Base-by-base conservation (phyloP, 2,888 invertebrate species). In the Falcaria lacertinaria region DNA sequence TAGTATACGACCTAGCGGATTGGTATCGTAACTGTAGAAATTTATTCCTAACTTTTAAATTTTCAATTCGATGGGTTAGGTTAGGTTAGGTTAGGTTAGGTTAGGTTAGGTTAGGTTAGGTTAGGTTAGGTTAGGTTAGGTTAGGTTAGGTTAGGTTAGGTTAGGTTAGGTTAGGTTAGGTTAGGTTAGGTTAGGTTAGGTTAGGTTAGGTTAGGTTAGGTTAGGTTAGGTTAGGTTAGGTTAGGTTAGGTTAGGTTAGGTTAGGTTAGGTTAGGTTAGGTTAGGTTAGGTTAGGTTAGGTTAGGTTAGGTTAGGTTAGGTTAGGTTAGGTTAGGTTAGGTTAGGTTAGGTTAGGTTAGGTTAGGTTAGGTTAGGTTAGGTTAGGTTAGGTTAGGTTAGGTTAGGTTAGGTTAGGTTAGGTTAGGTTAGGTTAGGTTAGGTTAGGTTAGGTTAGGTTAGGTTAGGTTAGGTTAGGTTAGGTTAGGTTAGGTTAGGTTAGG, bases 401-500 rank as follows among this genome's bases (percentile, higher is more conserved):
- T 25, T 25, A 25, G 25, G 25, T 25, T 25, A 25, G 25, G 25
- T 25, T 25, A 25, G 25, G 13, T 35, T 15, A 13, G 15, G 13
- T 6, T 15, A 7, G 7, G 7, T 14, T 15, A 14, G 14, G 13
- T 25, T 25, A 25, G 25, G 25, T 25, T 25, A 25, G 38, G 43
- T 38, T 39, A 34, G 22, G 32, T 19, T 34, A 34, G 41, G 32
- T 40, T 34, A 22, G n/a, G 11, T 13, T 33, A 33, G 25, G 25
- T 32, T 41, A 39, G 39, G 38, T 39, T 45, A 38, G 39, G 39
- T 42, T 46, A 41, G 46, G 44, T 45, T 48, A 43, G 44, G 44
- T 47, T 47, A 42, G 44, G 42, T 47, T 44, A 42, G 44, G 43
- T 46, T 43, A 43, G 46, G 43, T 48, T 48, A 42, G 44, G 44